Evolutionary conservation across 1,140 invertebrate species (phyloP).

Genomic region (Calliphora vicina): DNA sequence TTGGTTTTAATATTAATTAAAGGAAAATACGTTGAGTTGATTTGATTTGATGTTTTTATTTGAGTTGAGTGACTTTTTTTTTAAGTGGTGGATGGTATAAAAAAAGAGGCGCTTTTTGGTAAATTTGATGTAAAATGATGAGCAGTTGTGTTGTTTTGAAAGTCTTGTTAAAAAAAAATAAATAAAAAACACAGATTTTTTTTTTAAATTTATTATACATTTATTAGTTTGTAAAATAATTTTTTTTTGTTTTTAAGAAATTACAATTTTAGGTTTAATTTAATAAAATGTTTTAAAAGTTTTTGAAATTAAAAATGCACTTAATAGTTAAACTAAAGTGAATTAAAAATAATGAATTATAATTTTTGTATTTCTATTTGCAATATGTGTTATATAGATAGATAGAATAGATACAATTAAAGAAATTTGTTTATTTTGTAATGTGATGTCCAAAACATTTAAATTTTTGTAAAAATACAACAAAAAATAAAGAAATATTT

Average conservation of each 20-base stretch:
- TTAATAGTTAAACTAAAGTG: constrained; percentile 26
- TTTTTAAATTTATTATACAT: not conserved
- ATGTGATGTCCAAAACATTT: not conserved
- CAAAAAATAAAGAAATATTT: not conserved
- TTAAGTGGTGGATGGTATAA: not conserved
- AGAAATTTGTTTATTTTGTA: not conserved
- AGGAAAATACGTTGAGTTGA: not conserved
- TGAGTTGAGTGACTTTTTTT: constrained; percentile 16
- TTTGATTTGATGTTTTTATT: not conserved
- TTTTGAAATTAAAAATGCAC: constrained; percentile 28
- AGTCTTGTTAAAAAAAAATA: not conserved
- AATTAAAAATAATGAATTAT: constrained; percentile 16
- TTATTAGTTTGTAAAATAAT: constrained; percentile 26
- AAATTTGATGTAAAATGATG: constrained; percentile 8
- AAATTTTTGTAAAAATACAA: not conserved
- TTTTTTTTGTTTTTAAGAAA: constrained; percentile 26
- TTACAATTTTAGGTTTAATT: constrained; percentile 20
- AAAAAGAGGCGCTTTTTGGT: not conserved
- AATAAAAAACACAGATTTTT: constrained; percentile 1
- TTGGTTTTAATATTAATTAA: not conserved
- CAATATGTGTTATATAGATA: not conserved
- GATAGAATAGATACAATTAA: constrained; percentile 1
- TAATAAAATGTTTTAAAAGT: not conserved
- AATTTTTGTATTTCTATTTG: not conserved
- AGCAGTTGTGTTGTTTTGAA: not conserved